Conservation (phyloP, 2,888 invertebrate genomes). For the Melolontha melolontha region DNA sequence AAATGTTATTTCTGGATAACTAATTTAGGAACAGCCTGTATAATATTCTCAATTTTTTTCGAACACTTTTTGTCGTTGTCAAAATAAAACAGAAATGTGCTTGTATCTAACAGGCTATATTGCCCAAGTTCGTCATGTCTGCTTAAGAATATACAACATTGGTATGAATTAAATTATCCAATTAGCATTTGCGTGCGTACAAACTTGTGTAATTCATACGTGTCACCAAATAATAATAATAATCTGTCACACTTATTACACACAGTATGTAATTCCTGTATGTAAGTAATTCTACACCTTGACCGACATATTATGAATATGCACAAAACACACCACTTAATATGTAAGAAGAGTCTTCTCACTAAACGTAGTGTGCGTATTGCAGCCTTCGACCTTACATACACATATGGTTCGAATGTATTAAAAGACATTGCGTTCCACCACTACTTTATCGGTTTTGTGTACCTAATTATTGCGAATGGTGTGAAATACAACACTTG, state of each 20-base stretch:
- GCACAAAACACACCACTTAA: conserved; percentile 28
- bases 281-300: conserved; percentile 31
- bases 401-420: conserved; percentile 18
- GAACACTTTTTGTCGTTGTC: too few relatives aligned
- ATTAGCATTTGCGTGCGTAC: conserved; percentile 8
- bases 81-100: too few relatives aligned
- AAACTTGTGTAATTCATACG: conserved; percentile 16
- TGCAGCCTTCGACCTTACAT: conserved; percentile 30
- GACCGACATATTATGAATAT: conserved; percentile 34
- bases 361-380: conserved; percentile 21
- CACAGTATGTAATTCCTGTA: conserved; percentile 21
- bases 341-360: conserved; percentile 32
- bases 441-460: conserved; percentile 14
- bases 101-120: too few relatives aligned
- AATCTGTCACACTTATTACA: conserved; percentile 29
- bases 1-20: too few relatives aligned
- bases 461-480: conserved; percentile 22
- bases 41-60: too few relatives aligned
- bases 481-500: conserved; percentile 25
- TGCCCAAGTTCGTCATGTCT: too few relatives aligned
- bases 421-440: conserved; percentile 27
- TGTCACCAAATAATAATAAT: conserved; percentile 35
- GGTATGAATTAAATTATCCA: conserved; percentile 12
- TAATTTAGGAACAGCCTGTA: too few relatives aligned
- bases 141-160: background rate